A percentile compares a stretch with the other conserved stretches of the same genome.
These are phyloP conservation scores for Azorinus chamasolen DNA, from an alignment of 2,888 invertebrate genomes.

Conservation along the genomic window DNA sequence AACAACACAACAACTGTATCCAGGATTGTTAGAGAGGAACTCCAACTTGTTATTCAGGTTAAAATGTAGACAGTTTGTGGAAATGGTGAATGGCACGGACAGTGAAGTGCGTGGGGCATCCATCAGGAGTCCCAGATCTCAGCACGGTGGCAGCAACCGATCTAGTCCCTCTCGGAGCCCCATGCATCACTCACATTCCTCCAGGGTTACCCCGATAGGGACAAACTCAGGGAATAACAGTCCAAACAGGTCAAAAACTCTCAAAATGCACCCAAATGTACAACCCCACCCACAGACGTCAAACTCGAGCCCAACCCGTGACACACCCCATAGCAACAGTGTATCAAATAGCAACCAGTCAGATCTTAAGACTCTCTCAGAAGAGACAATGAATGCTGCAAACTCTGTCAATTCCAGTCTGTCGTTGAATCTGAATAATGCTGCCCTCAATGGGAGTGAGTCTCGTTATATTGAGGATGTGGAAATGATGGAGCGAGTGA, in stretches of 20 bases:
- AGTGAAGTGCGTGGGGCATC: slow-evolving; percentile 89
- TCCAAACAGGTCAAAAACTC: slow-evolving; percentile 76
- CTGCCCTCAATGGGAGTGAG: slow-evolving; percentile 75
- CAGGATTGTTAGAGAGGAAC: slow-evolving; percentile 96
- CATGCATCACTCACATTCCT: slow-evolving; percentile 77
- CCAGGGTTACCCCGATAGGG: slow-evolving; percentile 57
- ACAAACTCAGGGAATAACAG: slow-evolving; percentile 76
- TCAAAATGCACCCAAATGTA: slow-evolving; percentile 65
- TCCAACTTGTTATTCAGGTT: slow-evolving; percentile 97
- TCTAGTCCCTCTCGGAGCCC: slow-evolving; percentile 85
- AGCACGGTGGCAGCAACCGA: slow-evolving; percentile 81
- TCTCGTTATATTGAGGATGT: slow-evolving; percentile 78
- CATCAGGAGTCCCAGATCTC: slow-evolving; percentile 83
- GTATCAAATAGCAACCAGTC: slow-evolving; percentile 60
- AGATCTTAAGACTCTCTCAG: slow-evolving; percentile 71
- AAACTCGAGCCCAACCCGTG: slow-evolving; percentile 35
- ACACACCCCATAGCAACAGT: slow-evolving; percentile 58
- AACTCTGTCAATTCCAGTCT: slow-evolving; percentile 72
- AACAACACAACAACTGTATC: slow-evolving; percentile 95
- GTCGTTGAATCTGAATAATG: slow-evolving; percentile 64
- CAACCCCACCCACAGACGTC: slow-evolving; percentile 40
- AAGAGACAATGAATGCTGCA: slow-evolving; percentile 81
- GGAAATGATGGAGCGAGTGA: slow-evolving; percentile 82
- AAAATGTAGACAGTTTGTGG: slow-evolving; percentile 99
- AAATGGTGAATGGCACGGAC: slow-evolving; percentile 92